These are phyloP conservation scores for Drymonia ruficornis DNA, from an alignment of 2,888 invertebrate genomes.

Conservation along the genomic window DNA sequence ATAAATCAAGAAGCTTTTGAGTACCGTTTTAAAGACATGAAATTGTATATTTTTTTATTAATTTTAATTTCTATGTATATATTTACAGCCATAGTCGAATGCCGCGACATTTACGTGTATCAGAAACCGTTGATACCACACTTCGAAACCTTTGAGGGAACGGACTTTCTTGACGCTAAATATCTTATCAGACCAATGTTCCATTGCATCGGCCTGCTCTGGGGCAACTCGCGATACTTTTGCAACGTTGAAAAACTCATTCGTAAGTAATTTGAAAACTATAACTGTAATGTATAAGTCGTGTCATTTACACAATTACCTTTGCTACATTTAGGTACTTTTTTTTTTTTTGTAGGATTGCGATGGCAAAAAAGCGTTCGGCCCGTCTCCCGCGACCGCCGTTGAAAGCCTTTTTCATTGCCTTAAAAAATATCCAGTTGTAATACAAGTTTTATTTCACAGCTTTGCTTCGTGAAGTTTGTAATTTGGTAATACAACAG, in stretches of 20 bases:
- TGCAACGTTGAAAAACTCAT: conserved; percentile 85
- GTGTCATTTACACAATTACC: no score
- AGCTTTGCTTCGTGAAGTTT: conserved; percentile 90
- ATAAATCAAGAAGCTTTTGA: no score
- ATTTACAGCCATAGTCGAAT: conserved; percentile 89
- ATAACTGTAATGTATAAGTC: no score
- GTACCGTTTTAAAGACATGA: no score
- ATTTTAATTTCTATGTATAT: neutral
- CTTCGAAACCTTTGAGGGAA: conserved; percentile 89
- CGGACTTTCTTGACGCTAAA: conserved; percentile 87
- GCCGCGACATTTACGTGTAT: conserved; percentile 92
- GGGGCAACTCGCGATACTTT: conserved; percentile 93
- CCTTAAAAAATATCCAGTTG: no score
- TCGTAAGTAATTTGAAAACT: conserved; percentile 56
- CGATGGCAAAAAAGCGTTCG: no score
- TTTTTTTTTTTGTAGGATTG: no score
- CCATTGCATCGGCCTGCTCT: conserved; percentile 92
- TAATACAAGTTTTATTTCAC: conserved; percentile 79
- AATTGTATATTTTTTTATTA: neutral
- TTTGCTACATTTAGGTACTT: no score
- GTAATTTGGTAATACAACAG: conserved; percentile 92
- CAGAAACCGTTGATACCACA: conserved; percentile 89
- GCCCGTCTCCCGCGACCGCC: no score
- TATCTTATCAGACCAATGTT: conserved; percentile 87
- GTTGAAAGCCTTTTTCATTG: no score